Evolutionary conservation across 2,888 invertebrate genomes (phyloP), one percentile per base, ranked within the genome.

Genomic region (Polymixis lichenea): DNA sequence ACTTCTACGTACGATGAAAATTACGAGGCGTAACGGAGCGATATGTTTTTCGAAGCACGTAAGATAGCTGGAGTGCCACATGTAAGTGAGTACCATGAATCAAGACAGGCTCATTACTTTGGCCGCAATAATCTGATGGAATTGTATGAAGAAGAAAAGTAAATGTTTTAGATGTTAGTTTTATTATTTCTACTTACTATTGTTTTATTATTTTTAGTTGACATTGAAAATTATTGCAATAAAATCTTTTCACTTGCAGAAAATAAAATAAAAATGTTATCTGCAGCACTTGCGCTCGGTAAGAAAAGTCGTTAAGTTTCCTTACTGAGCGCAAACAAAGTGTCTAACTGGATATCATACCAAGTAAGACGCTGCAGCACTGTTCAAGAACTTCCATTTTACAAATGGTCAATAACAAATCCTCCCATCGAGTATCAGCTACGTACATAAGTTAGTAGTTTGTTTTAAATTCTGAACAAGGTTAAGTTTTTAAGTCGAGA

Each of bases 401-500:
- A 60, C 67, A 61, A 83, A 76, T 70, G 70, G 65, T 53, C 72
- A 61, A 77, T 71, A 82, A 73, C 68, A 72, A 74, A 69, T 72
- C 64, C 51, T 64, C 19, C 43, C 58, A 65, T 71, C 72, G 67
- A 58, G 75, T 67, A 69, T 85, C 67, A 70, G 72, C 68, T 66
- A 67, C 46, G 72, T 76, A 60, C 22, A 32, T 60, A 71, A 72
- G 64, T 80, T 64, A 72, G 77, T 78, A 86, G 84, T 88, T 84
- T 83, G 76, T 80, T 85, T 84, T 71, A 80, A 86, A 84, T 87
- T 89, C 79, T 82, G 79, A 86, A 87, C 83, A 88, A 87, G 86
- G 88, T 89, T 87, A 89, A 88, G 81, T 89, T 90, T 89, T 88
- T 85, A 87, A 79, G 83, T 88, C 75, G 76, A 89, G 85, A 90